Evolutionary conservation across 2,888 invertebrate genomes (phyloP).

Genomic region (Malachius bipustulatus): DNA sequence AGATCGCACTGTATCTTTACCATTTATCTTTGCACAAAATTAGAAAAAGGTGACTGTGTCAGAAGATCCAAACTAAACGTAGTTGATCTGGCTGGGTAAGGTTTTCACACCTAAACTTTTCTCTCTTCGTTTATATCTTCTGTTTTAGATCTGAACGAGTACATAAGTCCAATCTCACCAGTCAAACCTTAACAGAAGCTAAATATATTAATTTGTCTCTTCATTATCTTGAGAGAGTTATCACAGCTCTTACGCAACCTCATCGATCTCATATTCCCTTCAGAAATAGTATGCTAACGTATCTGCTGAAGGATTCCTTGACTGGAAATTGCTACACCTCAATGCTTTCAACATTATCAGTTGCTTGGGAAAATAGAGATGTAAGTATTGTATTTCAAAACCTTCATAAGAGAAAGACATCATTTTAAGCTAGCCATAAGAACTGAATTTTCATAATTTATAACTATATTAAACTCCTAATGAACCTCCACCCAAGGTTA

Average conservation of each 20-base stretch:
- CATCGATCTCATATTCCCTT: slow-evolving; percentile 36
- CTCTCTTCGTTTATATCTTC: slow-evolving; percentile 1
- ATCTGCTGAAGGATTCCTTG: slow-evolving; percentile 41
- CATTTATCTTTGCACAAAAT: slow-evolving; percentile 36
- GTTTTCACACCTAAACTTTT: slow-evolving; percentile 4
- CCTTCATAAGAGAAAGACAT: slow-evolving; percentile 23
- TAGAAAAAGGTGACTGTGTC: slow-evolving; percentile 29
- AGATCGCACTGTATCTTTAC: slow-evolving; percentile 46
- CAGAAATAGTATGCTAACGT: slow-evolving; percentile 43
- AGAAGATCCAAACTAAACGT: slow-evolving; percentile 41
- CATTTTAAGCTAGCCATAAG: too few relatives aligned
- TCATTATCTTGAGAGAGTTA: slow-evolving; percentile 44
- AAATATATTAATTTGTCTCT: slow-evolving; percentile 44
- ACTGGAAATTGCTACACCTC: slow-evolving; percentile 43
- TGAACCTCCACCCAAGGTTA: too few relatives aligned
- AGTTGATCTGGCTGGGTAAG: slow-evolving; percentile 44
- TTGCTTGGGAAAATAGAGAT: slow-evolving; percentile 25
- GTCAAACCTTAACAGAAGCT: slow-evolving; percentile 39
- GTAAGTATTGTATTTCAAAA: too few relatives aligned
- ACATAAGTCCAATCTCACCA: slow-evolving; percentile 38
- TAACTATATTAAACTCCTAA: too few relatives aligned
- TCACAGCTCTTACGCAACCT: slow-evolving; percentile 33
- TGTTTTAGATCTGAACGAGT: slow-evolving; percentile 40
- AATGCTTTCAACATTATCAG: slow-evolving; percentile 41
- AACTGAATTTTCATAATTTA: too few relatives aligned